Evolutionary conservation across 92 coral and sea anemone species (phyloP), one percentile per base, ranked within the genome.

Genomic region (Ricordea florida): DNA sequence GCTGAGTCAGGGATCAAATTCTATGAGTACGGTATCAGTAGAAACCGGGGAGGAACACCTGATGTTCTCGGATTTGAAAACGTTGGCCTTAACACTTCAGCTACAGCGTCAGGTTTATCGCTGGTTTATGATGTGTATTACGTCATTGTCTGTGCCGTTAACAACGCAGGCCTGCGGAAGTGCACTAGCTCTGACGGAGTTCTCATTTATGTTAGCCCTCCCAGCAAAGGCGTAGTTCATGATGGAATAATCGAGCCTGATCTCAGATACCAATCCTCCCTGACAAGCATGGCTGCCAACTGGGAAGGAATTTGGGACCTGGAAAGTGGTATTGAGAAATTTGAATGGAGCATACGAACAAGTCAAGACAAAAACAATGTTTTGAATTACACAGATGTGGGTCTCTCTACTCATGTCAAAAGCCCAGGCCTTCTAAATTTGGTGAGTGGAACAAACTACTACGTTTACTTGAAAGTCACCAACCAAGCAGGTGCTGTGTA

Each of bases 281-380:
- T 87, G 34, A 74, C 83, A 24, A 69, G 57, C 10, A 83, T 93
- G 76, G 85, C 96, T 21, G 98, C 98, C 2, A 93, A 93, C 68
- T 93, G 98, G 98, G 96, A 89, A 83, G 90, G 93, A 22, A 79
- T 93, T 78, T 93, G 96, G 96, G 98, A 93, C 62, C 71, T 93
- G 67, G 90, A 90, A 23, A 93, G 98, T 67, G 84, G 85, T 47
- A 52, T 93, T 1, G 92, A 71, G 26, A 86, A 78, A 15, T 93
- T 93, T 60, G 93, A 89, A 44, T 93, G 98, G 98, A 92, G 88
- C 27, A 76, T 93, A 68, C 88, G 88, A 13, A 66, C 85, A 2
- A 51, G 80, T 53, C 59, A 23, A 7, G 64, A 87, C 33, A 76
- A 51, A 37, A 81, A 76, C 32, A 81, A 69, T 51, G 56, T 61